Evolutionary conservation across 2,797 vertebrate genomes (phyloP), one percentile per base, ranked within the genome.

Genomic region (Diplodus sargus): DNA sequence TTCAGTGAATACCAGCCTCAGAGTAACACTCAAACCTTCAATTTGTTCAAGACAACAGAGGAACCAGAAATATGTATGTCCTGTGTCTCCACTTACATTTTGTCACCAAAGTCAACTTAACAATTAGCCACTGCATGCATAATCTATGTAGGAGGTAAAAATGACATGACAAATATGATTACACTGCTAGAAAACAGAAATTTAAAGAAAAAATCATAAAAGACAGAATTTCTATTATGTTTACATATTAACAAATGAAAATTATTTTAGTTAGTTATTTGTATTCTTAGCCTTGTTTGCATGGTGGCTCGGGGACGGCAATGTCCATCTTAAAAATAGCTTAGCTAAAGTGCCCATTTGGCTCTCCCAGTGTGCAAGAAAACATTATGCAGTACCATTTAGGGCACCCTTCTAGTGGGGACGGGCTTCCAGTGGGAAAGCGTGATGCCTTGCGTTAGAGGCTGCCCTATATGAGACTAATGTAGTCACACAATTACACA

Each of bases 51-150:
- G 9, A 10, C 3, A 1, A 43, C 61, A 1, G 39, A 48, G 8
- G 16, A n/a, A 5, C 11, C 42, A 49, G 53, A 34, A 0, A 52
- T 23, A 23, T 43, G 30, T 20, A 52, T 90, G 11, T 15, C 14
- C 66, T 90, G 87, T 56, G 67, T 6, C 7, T 60, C 70, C 12
- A 6, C 74, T 2, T 90, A 90, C 25, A 64, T 90, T 42, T 51
- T 70, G 13, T 7, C 90, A 69, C 85, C 88, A 42, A 3, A 74
- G 1, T 60, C 12, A 49, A 0, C 34, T 11, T 63, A 42, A 39
- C 3, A 23, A 30, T 13, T 74, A 86, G 58, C 12, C 59, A 13
- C 43, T 61, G 18, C 14, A 70, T 59, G 18, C 4, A 56, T 2
- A 47, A 14, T 14, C 20, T 28, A 4, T 25, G 3, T 25, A 25